phyloP scores from a whole-genome alignment of 2,113 vertebrate genomes.

The Xenopus borealis region DNA sequence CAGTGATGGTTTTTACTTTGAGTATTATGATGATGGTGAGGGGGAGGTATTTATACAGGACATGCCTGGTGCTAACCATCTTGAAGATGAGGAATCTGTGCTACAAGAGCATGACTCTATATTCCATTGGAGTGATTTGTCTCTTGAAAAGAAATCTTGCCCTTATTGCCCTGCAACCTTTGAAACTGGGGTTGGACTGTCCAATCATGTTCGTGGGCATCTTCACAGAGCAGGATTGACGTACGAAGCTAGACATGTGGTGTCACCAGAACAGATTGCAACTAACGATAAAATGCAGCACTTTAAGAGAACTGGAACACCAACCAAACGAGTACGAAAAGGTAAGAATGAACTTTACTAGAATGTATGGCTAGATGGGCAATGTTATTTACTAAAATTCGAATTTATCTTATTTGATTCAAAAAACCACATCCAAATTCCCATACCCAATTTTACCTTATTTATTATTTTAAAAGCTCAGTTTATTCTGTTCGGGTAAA shows the following conservation, averaged over 20 bases:
- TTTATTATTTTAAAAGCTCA: too few relatives aligned
- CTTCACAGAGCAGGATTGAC: slow-evolving; percentile 87
- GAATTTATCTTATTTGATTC: too few relatives aligned
- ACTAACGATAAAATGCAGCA: slow-evolving; percentile 83
- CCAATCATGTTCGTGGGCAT: slow-evolving; percentile 90
- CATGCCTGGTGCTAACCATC: slow-evolving; percentile 70
- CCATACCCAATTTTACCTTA: too few relatives aligned
- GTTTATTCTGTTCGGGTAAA: too few relatives aligned
- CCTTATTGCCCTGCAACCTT: slow-evolving; percentile 90
- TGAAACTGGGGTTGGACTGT: slow-evolving; percentile 89
- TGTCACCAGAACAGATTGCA: slow-evolving; percentile 88
- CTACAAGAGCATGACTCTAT: slow-evolving; percentile 73
- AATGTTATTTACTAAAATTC: too few relatives aligned
- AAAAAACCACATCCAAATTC: too few relatives aligned
- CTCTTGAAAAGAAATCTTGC: slow-evolving; percentile 80
- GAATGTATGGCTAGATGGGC: too few relatives aligned
- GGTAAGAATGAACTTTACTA: slow-evolving; percentile 60
- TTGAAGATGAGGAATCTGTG: slow-evolving; percentile 67
- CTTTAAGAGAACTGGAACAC: slow-evolving; percentile 77
- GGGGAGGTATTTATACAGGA: slow-evolving; percentile 69
- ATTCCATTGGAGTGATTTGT: slow-evolving; percentile 78
- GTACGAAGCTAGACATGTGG: slow-evolving; percentile 89
- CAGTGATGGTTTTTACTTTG: slow-evolving; percentile 78
- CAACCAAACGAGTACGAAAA: slow-evolving; percentile 81
- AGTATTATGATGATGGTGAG: slow-evolving; percentile 75